Base-by-base conservation (phyloP, 1,140 invertebrate species). In the Berghia stephanieae region DNA sequence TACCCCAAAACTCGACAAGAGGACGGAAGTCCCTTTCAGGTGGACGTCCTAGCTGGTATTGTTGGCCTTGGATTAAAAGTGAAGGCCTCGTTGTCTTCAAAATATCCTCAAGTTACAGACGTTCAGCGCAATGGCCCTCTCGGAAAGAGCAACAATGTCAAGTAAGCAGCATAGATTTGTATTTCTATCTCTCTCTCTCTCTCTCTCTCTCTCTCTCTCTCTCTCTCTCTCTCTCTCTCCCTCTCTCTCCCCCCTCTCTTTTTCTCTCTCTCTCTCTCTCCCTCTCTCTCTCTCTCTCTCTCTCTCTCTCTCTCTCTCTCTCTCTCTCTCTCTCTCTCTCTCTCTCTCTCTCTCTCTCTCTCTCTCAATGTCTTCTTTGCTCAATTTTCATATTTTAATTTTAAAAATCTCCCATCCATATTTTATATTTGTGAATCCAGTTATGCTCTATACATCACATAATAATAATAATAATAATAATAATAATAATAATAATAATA, bases 1-100 rank as follows among this genome's bases (percentile, higher is more conserved):
- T 79, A 78, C 66, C 75, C 68, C 42, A 79, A 77, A 67, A 66
- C 69, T 13, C 77, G 86, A 5, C 77, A 57, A 8, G 80, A 82
- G 31, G 80, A 83, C 24, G 80, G 81, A 24, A 36, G 44, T 18
- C 80, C 82, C 24, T 88, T 86, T 57, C 85, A 83, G 76, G 81
- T 88, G 5, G 84, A 85, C 60, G 79, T 88, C 10, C 75, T 86
- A 38, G 84, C 83, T 77, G 83, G 86, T 52, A 84, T 88, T 66
- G 75, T 84, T 31, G 86, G 86, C 34, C 57, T 88, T 16, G 86
- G 86, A 8, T 79, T 87, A 70, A 84, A 83, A 44, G 79, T 86
- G 10, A 75, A 75, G 43, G 80, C 83, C 8, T 80, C 75, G 43
- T n/a, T n/a, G n/a, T 18, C 79, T 36, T 78, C 85, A 24, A 84